Evolutionary conservation across 2,113 vertebrate genomes (phyloP).

Genomic region (Brienomyrus longianalis): DNA sequence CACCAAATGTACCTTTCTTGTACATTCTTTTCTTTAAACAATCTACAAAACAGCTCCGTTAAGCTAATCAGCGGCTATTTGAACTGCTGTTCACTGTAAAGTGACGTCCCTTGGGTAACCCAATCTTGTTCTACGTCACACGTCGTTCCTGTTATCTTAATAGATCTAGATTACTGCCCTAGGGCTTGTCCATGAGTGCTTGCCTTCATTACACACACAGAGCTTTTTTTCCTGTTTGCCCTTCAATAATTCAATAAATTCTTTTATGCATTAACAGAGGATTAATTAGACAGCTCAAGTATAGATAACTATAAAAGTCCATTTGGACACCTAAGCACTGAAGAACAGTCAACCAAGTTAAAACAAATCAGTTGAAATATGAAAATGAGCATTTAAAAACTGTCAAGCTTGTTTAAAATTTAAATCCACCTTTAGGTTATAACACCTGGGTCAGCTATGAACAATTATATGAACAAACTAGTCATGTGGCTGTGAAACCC

Average conservation of each 20-base stretch:
- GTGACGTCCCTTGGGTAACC: slow-evolving; percentile 31
- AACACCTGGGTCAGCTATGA: neutral
- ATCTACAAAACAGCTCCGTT: neutral
- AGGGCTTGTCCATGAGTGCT: neutral
- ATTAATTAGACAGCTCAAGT: neutral
- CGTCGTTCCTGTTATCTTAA: slow-evolving; percentile 46
- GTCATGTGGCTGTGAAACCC: neutral
- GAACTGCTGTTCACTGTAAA: neutral
- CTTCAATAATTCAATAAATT: neutral
- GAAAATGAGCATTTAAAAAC: neutral
- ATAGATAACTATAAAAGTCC: neutral
- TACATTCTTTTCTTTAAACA: slow-evolving; percentile 4
- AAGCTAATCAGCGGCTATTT: neutral
- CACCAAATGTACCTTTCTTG: neutral
- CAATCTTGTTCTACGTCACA: slow-evolving; percentile 39
- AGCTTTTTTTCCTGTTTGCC: neutral
- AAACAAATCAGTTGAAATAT: neutral
- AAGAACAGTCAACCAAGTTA: neutral
- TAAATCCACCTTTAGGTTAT: neutral
- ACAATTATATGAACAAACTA: neutral
- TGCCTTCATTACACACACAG: neutral
- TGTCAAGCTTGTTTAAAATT: neutral
- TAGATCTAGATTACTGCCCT: slow-evolving; percentile 22
- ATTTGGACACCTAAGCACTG: neutral
- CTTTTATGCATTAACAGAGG: neutral